Evolutionary conservation across 1,140 invertebrate genomes (phyloP).

Genomic region (Drosophila pruinosa): DNA sequence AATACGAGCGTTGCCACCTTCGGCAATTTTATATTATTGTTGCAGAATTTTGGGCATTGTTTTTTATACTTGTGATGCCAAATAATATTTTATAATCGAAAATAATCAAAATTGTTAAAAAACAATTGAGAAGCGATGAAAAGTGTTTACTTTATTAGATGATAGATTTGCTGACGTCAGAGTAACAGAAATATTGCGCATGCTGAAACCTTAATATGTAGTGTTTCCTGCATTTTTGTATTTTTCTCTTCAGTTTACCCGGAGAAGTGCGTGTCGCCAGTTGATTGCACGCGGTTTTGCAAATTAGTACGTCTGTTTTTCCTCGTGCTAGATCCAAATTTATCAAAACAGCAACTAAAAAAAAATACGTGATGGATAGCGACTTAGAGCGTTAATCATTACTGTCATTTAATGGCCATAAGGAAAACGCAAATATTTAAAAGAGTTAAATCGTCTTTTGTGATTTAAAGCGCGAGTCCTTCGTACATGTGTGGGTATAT

Average conservation of each 20-base stretch:
- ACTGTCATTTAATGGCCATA: neutral
- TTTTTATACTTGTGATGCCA: neutral
- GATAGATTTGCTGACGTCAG: neutral
- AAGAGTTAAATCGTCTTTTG: neutral
- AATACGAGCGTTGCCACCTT: neutral
- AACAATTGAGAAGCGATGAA: no score
- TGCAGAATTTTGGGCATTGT: neutral
- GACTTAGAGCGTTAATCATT: neutral
- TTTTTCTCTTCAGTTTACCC: conserved; percentile 44
- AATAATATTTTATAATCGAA: neutral
- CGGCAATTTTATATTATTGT: neutral
- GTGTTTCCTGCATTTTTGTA: neutral
- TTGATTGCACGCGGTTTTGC: conserved; percentile 25
- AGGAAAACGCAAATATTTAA: neutral
- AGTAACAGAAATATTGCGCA: conserved; percentile 9
- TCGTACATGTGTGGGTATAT: conserved; percentile 9
- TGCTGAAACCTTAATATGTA: neutral
- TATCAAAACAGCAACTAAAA: conserved; percentile 9
- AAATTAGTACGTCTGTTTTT: conserved; percentile 39
- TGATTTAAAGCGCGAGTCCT: conserved; percentile 24
- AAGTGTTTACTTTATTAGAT: neutral
- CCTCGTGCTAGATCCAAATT: conserved; percentile 52
- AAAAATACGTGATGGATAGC: neutral
- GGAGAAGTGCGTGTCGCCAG: conserved; percentile 52
- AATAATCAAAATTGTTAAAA: neutral